Evolutionary conservation across 2,888 invertebrate genomes (phyloP), one percentile per base, ranked within the genome.

Genomic region (Thymelicus acteon): DNA sequence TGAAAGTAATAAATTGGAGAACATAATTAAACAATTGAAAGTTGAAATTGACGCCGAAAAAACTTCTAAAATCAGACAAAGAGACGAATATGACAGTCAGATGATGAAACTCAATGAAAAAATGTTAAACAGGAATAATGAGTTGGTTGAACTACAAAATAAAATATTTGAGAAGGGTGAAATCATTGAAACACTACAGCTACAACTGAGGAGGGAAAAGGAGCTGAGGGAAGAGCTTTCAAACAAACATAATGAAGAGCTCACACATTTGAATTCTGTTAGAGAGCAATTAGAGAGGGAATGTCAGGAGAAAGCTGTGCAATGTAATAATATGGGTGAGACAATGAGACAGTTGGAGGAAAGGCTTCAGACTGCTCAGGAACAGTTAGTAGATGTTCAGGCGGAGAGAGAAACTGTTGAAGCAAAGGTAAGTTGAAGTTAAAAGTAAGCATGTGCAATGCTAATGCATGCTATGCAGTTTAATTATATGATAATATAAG

Each of bases 41-140:
- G 74, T 72, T 6, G 88, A 89, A 67, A 62, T 92, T 49, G 87
- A 87, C 24, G 72, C 78, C 7, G 92, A 92, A 75, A 90, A 82
- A 75, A 79, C 81, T 40, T 78, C 83, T 3, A 89, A 86, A 76
- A 73, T 79, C 1, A 86, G 81, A 72, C 83, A 90, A 78, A 88
- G 82, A 73, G 90, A 91, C 6, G 81, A 87, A 44, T 90, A 86
- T 74, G 91, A 91, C 60, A 87, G 80, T 74, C 83, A 86, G 66
- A 77, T 89, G 49, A 90, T 91, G 90, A 88, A 87, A 67, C 75
- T 91, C 6, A 92, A 92, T 74, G 91, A 91, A 78, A 91, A 91
- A 76, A 83, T 91, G 6, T 76, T 88, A 13, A 91, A 91, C 71
- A 85, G 90, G 73, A 91, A 90, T 74, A 91, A 92, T 80, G 92